A percentile compares a stretch with the other conserved stretches of the same genome.
These are phyloP conservation scores for Entomobrya multifasciata DNA, from an alignment of 2,888 invertebrate species.

Conservation along the genomic window DNA sequence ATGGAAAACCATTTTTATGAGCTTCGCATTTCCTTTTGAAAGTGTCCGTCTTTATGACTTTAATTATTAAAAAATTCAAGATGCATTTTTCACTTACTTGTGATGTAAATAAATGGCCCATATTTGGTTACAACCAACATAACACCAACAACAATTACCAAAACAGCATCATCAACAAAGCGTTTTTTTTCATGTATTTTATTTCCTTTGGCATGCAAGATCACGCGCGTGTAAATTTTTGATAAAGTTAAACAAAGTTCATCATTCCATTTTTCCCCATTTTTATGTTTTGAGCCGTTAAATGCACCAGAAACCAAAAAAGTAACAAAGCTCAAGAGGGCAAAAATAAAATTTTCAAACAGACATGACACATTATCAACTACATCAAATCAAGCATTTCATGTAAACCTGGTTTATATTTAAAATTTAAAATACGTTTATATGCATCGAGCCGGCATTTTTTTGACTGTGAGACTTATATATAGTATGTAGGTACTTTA, in stretches of 20 bases:
- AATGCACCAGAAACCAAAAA: neutral
- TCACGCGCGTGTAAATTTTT: constrained; percentile 18
- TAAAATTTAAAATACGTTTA: too few species aligned
- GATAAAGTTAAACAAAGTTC: constrained; percentile 32
- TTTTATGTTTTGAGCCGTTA: constrained; percentile 19
- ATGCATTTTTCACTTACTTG: neutral
- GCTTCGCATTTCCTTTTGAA: neutral
- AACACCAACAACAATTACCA: neutral
- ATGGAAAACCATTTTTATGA: neutral
- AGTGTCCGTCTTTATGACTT: neutral
- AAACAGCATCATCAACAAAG: neutral
- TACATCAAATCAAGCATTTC: neutral
- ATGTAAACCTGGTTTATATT: too few species aligned
- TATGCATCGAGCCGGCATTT: too few species aligned
- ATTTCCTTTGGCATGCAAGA: constrained; percentile 30
- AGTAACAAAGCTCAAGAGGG: neutral
- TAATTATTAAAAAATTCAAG: constrained; percentile 13
- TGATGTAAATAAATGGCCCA: constrained; percentile 10
- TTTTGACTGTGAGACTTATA: too few species aligned
- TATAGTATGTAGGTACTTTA: neutral
- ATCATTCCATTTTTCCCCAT: constrained; percentile 6
- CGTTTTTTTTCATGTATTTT: neutral
- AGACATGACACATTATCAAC: constrained; percentile 37
- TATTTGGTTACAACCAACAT: neutral
- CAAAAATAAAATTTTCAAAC: neutral